These are phyloP conservation scores for Eueremaeus valkanovi DNA, from an alignment of 2,888 invertebrate species.

Conservation along the genomic window DNA sequence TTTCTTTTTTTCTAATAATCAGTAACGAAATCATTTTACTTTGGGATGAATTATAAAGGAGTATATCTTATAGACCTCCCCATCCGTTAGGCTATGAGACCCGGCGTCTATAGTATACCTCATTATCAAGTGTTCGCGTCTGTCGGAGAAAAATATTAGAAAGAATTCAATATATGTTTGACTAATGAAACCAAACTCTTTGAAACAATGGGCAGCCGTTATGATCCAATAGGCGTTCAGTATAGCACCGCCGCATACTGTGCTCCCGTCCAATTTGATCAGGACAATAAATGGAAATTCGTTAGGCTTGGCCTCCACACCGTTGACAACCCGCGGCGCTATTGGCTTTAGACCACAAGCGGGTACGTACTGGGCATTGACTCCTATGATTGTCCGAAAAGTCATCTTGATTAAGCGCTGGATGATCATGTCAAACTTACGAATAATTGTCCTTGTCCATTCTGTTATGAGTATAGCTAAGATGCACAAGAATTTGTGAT, in stretches of 20 bases:
- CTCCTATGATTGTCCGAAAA: too few relatives aligned
- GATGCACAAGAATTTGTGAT: too few relatives aligned
- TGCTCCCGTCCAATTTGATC: background rate
- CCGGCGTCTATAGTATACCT: background rate
- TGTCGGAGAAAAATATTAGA: background rate
- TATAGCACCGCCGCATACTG: background rate
- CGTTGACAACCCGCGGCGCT: background rate
- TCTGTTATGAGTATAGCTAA: too few relatives aligned
- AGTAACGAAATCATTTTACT: background rate
- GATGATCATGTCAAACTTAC: too few relatives aligned
- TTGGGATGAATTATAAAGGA: background rate
- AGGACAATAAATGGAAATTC: conserved; percentile 19
- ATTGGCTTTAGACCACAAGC: background rate
- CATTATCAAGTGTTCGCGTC: background rate
- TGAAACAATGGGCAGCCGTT: conserved; percentile 13
- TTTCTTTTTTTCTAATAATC: background rate
- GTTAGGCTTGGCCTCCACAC: background rate
- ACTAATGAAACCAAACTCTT: background rate
- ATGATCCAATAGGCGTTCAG: background rate
- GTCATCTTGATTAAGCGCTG: too few relatives aligned
- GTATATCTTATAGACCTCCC: background rate
- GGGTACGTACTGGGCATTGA: too few relatives aligned
- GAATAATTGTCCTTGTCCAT: too few relatives aligned
- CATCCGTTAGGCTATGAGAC: background rate
- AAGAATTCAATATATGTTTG: background rate